Percentiles rank a stretch among this genome's conserved stretches.
phyloP scores from a whole-genome alignment of 2,797 vertebrate species.

The Scomberomorus guttatus region DNA sequence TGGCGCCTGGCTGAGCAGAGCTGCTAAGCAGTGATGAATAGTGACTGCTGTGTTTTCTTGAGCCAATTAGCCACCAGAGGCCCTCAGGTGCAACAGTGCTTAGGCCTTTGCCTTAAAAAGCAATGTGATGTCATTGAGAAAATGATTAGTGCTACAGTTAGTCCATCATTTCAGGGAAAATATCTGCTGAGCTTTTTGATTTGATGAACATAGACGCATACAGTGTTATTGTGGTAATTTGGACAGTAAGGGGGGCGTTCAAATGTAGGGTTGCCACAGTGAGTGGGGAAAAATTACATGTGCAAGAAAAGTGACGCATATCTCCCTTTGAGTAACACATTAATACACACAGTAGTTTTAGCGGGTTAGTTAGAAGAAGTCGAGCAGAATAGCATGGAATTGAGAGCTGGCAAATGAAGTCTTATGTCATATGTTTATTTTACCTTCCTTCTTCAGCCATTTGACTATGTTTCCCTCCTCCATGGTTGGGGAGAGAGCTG shows the following conservation, averaged over 20 bases:
- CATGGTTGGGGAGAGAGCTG: conserved; percentile 98
- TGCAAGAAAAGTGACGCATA: not conserved
- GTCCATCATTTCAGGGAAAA: not conserved
- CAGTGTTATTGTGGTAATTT: not conserved
- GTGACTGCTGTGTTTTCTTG: conserved; percentile 59
- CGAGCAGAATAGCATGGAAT: not conserved
- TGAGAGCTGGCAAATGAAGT: not conserved
- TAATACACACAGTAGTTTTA: not conserved
- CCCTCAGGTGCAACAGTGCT: conserved; percentile 53
- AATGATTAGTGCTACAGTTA: conserved; percentile 29
- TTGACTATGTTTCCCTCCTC: conserved; percentile 96
- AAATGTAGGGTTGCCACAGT: not conserved
- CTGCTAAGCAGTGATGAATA: conserved; percentile 76
- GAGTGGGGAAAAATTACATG: not conserved
- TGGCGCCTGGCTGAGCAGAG: conserved; percentile 58
- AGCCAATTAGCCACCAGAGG: conserved; percentile 70
- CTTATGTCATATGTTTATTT: conserved; percentile 46
- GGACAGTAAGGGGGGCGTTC: not conserved
- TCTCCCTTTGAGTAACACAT: not conserved
- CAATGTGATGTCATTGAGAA: conserved; percentile 46
- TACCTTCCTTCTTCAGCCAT: conserved; percentile 99
- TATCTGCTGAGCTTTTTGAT: conserved; percentile 1
- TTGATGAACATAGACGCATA: not conserved
- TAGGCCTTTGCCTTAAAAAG: conserved; percentile 38
- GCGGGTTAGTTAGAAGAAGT: not conserved